phyloP scores from a whole-genome alignment of 2,888 invertebrate species.

The Thumatha senex region DNA sequence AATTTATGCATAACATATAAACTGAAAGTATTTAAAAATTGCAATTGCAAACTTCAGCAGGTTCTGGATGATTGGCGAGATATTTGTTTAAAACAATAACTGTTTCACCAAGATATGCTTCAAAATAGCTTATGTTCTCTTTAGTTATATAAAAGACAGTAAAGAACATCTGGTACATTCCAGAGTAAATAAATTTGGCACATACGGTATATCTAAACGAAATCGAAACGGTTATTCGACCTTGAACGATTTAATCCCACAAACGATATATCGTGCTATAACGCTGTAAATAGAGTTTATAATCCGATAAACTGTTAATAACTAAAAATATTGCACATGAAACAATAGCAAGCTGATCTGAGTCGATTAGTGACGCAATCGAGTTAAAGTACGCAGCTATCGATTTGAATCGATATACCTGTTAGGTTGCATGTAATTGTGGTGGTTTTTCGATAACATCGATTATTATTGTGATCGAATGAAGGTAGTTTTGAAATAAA shows the following conservation, averaged over 20 bases:
- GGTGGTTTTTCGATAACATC: slow-evolving; percentile 38
- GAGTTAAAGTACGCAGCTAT: slow-evolving; percentile 36
- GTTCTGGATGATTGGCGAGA: neutral
- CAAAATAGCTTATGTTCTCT: too few species aligned
- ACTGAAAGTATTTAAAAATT: too few species aligned
- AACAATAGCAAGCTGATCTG: slow-evolving; percentile 58
- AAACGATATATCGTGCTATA: slow-evolving; percentile 17
- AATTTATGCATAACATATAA: too few species aligned
- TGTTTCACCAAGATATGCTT: too few species aligned
- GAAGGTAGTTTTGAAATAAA: slow-evolving; percentile 18
- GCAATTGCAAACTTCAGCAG: too few species aligned
- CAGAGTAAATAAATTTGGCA: slow-evolving; percentile 6
- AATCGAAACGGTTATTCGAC: slow-evolving; percentile 33
- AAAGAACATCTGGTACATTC: slow-evolving; percentile 10
- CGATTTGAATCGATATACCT: slow-evolving; percentile 53
- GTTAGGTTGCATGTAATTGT: slow-evolving; percentile 47
- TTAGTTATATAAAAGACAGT: neutral
- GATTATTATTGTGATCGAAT: slow-evolving; percentile 28
- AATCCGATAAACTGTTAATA: slow-evolving; percentile 20
- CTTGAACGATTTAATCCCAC: slow-evolving; percentile 34
- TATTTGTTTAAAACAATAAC: too few species aligned
- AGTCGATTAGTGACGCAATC: slow-evolving; percentile 62
- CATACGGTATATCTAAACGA: slow-evolving; percentile 27
- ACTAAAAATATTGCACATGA: slow-evolving; percentile 42
- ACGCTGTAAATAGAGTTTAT: slow-evolving; percentile 22